Evolutionary conservation across 2,888 invertebrate genomes (phyloP).

Genomic region (Eubasilissa splendida): DNA sequence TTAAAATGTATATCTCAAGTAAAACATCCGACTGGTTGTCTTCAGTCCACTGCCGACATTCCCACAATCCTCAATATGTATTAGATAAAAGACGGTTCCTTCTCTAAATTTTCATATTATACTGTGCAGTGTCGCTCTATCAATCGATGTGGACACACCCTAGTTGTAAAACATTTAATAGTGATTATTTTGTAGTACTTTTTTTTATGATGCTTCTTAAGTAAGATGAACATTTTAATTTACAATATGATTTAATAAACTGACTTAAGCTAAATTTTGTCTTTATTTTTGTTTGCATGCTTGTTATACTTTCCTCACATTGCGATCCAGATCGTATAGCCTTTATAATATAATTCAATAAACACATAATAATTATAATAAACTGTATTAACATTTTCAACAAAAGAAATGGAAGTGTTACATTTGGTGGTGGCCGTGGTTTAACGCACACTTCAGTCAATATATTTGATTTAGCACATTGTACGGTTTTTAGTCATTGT

Average conservation of each 20-base stretch:
- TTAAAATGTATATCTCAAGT: neutral
- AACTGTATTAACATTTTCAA: neutral
- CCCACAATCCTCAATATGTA: slow-evolving; percentile 14
- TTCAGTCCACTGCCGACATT: neutral
- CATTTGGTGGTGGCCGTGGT: slow-evolving; percentile 22
- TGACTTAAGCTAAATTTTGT: slow-evolving; percentile 46
- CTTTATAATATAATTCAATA: neutral
- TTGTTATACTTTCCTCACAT: slow-evolving; percentile 17
- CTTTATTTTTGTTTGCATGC: slow-evolving; percentile 53
- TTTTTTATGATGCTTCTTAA: slow-evolving; percentile 49
- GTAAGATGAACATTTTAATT: slow-evolving; percentile 25
- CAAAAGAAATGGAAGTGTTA: neutral
- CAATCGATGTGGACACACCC: neutral
- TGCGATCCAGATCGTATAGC: neutral
- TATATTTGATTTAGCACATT: too few species aligned
- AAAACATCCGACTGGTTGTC: neutral
- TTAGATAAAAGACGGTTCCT: slow-evolving; percentile 23
- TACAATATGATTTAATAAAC: slow-evolving; percentile 40
- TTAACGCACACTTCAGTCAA: too few species aligned
- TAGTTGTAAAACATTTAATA: slow-evolving; percentile 19
- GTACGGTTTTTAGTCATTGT: too few species aligned
- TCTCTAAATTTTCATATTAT: slow-evolving; percentile 11
- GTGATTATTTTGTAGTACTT: slow-evolving; percentile 42
- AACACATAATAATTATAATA: slow-evolving; percentile 3
- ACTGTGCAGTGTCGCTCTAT: neutral